Evolutionary conservation across 1,140 invertebrate genomes (phyloP).

Genomic region (Radopholus similis): DNA sequence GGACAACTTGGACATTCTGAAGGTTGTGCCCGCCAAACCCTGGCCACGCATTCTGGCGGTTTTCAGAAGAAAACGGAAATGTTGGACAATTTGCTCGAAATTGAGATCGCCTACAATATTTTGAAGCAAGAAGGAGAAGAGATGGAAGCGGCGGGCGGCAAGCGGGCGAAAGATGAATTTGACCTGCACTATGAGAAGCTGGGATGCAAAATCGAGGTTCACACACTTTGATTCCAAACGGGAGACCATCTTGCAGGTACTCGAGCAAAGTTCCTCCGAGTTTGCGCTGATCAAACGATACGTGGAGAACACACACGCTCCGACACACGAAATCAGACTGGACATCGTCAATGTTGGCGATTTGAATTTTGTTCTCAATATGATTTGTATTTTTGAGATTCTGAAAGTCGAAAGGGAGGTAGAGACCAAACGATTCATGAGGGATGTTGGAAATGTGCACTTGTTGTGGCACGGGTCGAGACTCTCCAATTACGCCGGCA

Average conservation of each 20-base stretch:
- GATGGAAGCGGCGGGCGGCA: conserved; percentile 43
- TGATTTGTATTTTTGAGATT: conserved; percentile 19
- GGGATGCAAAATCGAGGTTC: conserved; percentile 38
- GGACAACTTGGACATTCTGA: conserved; percentile 82
- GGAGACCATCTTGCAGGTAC: conserved; percentile 18
- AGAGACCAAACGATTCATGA: conserved; percentile 76
- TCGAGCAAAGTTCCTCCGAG: conserved; percentile 24
- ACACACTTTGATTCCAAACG: not conserved
- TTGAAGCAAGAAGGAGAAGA: conserved; percentile 64
- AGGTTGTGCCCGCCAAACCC: conserved; percentile 67
- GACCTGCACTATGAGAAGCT: conserved; percentile 47
- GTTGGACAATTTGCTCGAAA: conserved; percentile 40
- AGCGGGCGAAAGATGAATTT: conserved; percentile 27
- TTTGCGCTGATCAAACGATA: conserved; percentile 27
- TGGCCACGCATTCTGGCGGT: conserved; percentile 47
- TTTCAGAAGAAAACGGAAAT: conserved; percentile 34
- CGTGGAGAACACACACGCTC: conserved; percentile 71
- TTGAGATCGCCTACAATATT: conserved; percentile 73
- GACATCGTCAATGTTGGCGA: conserved; percentile 72
- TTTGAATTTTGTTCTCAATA: conserved; percentile 2
- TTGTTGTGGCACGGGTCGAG: conserved; percentile 92
- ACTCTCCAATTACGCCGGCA: conserved; percentile 87
- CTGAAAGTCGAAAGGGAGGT: conserved; percentile 70
- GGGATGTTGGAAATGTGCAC: conserved; percentile 70
- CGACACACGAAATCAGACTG: conserved; percentile 78